Base-by-base conservation (phyloP, 2,797 vertebrate genomes). In the Carapus acus region DNA sequence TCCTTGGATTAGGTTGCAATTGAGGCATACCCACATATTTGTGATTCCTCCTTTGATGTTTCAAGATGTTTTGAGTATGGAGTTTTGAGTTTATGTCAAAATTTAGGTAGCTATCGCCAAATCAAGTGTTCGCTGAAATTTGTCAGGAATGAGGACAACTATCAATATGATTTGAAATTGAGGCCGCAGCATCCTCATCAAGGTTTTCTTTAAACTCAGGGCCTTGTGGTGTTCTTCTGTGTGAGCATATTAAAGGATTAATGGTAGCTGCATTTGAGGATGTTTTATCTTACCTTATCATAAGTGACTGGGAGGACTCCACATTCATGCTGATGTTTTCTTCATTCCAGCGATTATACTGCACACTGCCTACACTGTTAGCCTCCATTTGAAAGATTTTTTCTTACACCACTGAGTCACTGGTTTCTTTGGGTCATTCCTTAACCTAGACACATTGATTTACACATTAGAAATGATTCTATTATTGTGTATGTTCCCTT, bases 331-430 rank as follows among this genome's bases (percentile, higher is more conserved):
- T 88, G 66, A 91, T 79, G 65, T 89, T 89, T 3, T 88, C 84
- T 41, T 88, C 78, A 0, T 86, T 89, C 91, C 91, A 91, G 53
- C 85, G 80, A 56, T 87, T 82, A 58, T 91, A 90, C 17, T 88
- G 87, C 13, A 85, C 74, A 0, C 49, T 63, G 3, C 24, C 47
- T 2, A 14, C 16, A 7, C 2, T 11, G 29, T 24, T 71, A 36
- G 80, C 5, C 0, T 81, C 81, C 80, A 82, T 81, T 18, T 55
- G 18, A 24, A 19, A 65, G 20, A 22, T 43, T 2, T 1, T 54
- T 43, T 7, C 22, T 45, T 4, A 47, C 21, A 40, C 60, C 31
- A 36, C 19, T 15, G 7, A 2, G 58, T 58, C 29, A 34, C 48
- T 16, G 39, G 48, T n/a, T 47, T 24, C 23, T 21, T 27, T 49